These are phyloP conservation scores for Phymatocera aterrima DNA, from an alignment of 2,888 invertebrate species.

Conservation along the genomic window DNA sequence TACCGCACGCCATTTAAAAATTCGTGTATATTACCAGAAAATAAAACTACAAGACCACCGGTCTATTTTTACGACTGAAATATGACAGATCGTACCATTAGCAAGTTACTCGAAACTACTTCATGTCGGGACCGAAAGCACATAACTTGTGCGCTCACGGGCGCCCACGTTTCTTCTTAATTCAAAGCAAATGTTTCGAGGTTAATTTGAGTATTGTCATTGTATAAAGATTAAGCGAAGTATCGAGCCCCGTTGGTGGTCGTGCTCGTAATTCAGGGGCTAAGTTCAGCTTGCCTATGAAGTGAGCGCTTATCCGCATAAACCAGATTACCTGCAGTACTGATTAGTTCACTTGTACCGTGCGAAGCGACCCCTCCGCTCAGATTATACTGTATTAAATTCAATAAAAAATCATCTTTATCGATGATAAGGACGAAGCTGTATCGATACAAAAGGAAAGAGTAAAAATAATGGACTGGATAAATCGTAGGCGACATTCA, in stretches of 20 bases:
- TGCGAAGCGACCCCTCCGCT: not conserved
- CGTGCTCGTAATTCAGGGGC: slow-evolving; percentile 25
- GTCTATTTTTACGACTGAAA: slow-evolving; percentile 35
- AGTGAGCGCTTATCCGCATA: slow-evolving; percentile 29
- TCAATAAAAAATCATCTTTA: slow-evolving; percentile 39
- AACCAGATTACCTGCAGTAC: slow-evolving; percentile 30
- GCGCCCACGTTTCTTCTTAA: slow-evolving; percentile 2
- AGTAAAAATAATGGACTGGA: slow-evolving; percentile 9
- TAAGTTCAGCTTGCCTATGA: not conserved
- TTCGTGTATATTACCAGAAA: not conserved
- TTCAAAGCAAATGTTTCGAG: slow-evolving; percentile 30
- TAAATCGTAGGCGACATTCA: slow-evolving; percentile 41
- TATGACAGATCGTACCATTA: slow-evolving; percentile 45
- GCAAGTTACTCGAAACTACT: slow-evolving; percentile 34
- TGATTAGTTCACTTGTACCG: slow-evolving; percentile 27
- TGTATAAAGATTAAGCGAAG: not conserved
- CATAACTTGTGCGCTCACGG: not conserved
- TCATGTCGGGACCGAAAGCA: not conserved
- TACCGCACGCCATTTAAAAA: slow-evolving; percentile 1
- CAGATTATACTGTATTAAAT: slow-evolving; percentile 3
- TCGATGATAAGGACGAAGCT: slow-evolving; percentile 23
- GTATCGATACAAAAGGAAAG: not conserved
- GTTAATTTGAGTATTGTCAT: slow-evolving; percentile 30
- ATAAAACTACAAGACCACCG: slow-evolving; percentile 22
- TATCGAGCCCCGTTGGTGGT: slow-evolving; percentile 10